Conservation (phyloP, 2,797 vertebrate genomes). For the Australoheros facetus region DNA sequence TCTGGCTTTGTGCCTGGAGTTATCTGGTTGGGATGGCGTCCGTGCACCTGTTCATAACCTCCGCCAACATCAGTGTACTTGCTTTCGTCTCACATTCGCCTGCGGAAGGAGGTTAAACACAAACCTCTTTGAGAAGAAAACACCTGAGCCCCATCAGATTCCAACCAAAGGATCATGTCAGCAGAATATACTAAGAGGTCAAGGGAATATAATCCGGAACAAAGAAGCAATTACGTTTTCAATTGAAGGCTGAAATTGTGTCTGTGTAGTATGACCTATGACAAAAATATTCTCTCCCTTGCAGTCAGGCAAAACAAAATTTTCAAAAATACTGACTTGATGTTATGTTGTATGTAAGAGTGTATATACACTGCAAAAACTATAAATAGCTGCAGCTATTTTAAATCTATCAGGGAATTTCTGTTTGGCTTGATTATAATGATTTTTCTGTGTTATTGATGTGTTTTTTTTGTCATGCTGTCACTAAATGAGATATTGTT, state of each 20-base stretch:
- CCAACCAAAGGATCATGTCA: constrained; percentile 1
- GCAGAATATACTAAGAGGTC: constrained; percentile 17
- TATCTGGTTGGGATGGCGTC: not conserved
- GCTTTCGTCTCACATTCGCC: constrained; percentile 18
- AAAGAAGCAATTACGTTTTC: constrained; percentile 22
- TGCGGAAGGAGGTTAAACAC: constrained; percentile 23
- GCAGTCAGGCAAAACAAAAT: not conserved
- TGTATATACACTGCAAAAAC: too few relatives aligned
- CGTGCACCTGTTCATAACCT: constrained; percentile 20
- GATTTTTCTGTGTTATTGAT: not conserved
- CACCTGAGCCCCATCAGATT: constrained; percentile 19
- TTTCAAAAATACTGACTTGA: not conserved
- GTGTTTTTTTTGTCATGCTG: not conserved
- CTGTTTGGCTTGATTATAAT: not conserved
- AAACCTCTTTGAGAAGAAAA: constrained; percentile 21
- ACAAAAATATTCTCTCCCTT: not conserved
- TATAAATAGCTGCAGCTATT: not conserved
- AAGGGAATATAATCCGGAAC: not conserved
- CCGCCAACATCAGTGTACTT: constrained; percentile 5
- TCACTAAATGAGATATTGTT: not conserved
- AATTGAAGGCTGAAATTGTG: not conserved
- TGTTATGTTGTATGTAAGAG: not conserved
- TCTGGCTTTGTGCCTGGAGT: constrained; percentile 34
- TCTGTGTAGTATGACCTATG: not conserved
- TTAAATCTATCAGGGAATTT: not conserved